Evolutionary conservation across 2,888 invertebrate species (phyloP), one percentile per base, ranked within the genome.

Genomic region (Panorpa germanica): DNA sequence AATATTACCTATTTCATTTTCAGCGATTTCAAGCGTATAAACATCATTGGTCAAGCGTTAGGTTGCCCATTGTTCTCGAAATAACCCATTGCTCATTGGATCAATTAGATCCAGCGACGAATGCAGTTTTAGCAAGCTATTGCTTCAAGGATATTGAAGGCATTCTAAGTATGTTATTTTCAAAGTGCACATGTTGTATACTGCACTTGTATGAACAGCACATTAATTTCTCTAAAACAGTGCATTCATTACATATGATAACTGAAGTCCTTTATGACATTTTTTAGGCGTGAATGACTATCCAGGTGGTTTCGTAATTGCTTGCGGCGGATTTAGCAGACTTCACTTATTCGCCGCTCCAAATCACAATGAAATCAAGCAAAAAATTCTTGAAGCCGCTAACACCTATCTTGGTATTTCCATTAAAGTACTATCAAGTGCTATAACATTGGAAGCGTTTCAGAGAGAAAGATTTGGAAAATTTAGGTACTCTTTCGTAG

Each of bases 31-130:
- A 80, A 55, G 86, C 83, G 4, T 85, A 80, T 53, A 96, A 98
- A 57, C 78, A 86, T 47, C 93, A 95, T 46, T 98, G 96, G 95
- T 88, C 91, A 26, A 91, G 91, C 30, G 81, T 78, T 19, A 69
- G 82, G 37, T 61, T 91, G 23, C 86, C 90, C 1, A 70, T 88
- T 11, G 70, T 82, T 14, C 57, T 98, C 35, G 90, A 93, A 62
- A 80, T 93, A 3, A 83, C 85, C n/a, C 78, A 85, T 1, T 81
- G 80, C 49, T 82, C 88, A 16, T 53, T 98, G 32, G 85, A 93
- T 49, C 96, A 96, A 53, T 53, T 88, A 34, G 88, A 95, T 53
- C 78, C 85, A 2, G 73, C 81, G 1, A 82, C 82, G 2, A 80
- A 81, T 47, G 69, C 70, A 36, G 55, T 81, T 13, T 58, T 93